Conservation (phyloP, 1,140 invertebrate species). For the Anastrepha obliqua region DNA sequence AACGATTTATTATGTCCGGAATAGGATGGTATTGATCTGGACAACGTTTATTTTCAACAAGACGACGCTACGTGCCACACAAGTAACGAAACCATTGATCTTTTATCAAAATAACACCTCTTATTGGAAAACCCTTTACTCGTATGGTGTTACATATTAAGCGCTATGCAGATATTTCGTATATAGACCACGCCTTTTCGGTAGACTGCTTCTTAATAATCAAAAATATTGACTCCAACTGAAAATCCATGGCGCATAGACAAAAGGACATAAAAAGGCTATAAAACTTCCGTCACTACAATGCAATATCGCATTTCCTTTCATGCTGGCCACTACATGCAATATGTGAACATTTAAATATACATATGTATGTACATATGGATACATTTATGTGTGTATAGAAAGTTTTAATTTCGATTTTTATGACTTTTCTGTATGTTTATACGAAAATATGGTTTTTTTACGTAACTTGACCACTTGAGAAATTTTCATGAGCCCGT, state of each 20-base stretch:
- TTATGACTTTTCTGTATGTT: slow-evolving; percentile 17
- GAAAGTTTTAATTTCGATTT: slow-evolving; percentile 8
- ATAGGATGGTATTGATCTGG: too few relatives aligned
- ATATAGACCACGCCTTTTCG: background rate
- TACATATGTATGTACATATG: background rate
- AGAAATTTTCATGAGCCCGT: background rate
- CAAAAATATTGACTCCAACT: background rate
- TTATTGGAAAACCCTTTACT: too few relatives aligned
- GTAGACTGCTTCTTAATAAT: background rate
- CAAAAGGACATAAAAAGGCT: background rate
- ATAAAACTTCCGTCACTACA: background rate
- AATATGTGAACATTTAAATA: background rate
- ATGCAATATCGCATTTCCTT: slow-evolving; percentile 5
- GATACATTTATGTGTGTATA: background rate
- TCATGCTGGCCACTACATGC: background rate
- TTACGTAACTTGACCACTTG: slow-evolving; percentile 37
- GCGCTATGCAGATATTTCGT: too few relatives aligned
- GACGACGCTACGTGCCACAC: too few relatives aligned
- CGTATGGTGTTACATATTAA: too few relatives aligned
- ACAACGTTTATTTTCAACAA: too few relatives aligned
- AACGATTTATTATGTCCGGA: too few relatives aligned
- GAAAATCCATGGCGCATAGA: background rate
- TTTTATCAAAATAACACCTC: too few relatives aligned
- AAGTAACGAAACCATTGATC: too few relatives aligned
- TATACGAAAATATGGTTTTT: slow-evolving; percentile 40